These are phyloP conservation scores for Thunnus maccoyii DNA, from an alignment of 2,113 vertebrate genomes.

Conservation along the genomic window DNA sequence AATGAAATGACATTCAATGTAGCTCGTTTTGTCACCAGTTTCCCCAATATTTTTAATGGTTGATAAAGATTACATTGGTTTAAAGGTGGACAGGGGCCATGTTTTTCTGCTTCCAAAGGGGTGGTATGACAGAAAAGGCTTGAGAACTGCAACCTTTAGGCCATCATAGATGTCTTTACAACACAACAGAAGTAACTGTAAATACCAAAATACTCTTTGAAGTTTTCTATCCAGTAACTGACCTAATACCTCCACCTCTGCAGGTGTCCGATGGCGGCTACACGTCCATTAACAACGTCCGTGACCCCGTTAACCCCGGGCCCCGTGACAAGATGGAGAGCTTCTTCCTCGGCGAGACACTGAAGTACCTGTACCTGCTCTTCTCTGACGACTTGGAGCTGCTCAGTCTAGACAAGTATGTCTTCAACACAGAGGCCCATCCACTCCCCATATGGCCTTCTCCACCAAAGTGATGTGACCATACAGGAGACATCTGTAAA, in stretches of 20 bases:
- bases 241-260: not conserved
- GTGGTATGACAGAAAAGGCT: no score
- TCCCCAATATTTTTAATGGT: no score
- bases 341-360: slow-evolving; percentile 96
- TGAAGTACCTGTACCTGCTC: slow-evolving; percentile 96
- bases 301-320: slow-evolving; percentile 87
- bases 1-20: no score
- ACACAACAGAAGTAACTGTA: no score
- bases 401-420: slow-evolving; percentile 90
- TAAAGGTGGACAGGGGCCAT: no score
- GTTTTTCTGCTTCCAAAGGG: no score
- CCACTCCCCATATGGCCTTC: slow-evolving; percentile 92
- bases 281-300: slow-evolving; percentile 96
- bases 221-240: not conserved
- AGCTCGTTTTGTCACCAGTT: no score
- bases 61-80: no score
- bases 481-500: not conserved
- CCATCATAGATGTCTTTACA: no score
- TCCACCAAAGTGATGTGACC: slow-evolving; percentile 70
- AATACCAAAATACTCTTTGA: no score
- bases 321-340: slow-evolving; percentile 99
- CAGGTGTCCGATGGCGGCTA: slow-evolving; percentile 93
- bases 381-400: slow-evolving; percentile 91
- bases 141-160: no score
- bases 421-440: slow-evolving; percentile 98